Evolutionary conservation across 2,113 vertebrate genomes (phyloP), one percentile per base, ranked within the genome.

Genomic region (Nothoprocta perdicaria): DNA sequence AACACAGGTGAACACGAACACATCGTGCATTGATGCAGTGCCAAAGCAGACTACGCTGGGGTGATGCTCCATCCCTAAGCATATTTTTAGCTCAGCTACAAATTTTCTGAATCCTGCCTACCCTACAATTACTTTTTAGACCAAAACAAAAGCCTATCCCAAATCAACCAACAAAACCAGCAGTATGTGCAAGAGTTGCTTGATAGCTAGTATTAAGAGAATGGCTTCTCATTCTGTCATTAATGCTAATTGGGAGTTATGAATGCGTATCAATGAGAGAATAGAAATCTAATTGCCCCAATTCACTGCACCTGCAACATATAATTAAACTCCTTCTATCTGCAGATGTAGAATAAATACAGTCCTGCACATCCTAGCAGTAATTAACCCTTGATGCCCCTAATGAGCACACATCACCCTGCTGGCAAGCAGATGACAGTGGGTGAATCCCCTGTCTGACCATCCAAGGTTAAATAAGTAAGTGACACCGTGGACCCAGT

Each of bases 241-340:
- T 96, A 96, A 86, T 55, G 93, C 62, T 96, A 95, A 96, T 81
- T 93, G 53, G 89, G 74, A 94, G 85, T 95, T 95, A 96, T 60
- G 87, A 95, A 95, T 91, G 89, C 85, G 80, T 95, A 95, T 95
- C 92, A 93, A 91, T 95, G 92, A 89, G 76, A 96, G 92, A 95
- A 94, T 7, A 93, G 89, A 93, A 95, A 89, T 52, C 82, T 95
- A 95, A 96, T 94, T 95, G 85, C 80, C 89, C 86, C 94, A 89
- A 94, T 93, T 96, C 94, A 86, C 80, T 76, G 92, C 96, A 96
- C 96, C 95, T 96, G 96, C 95, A 96, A 94, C 62, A 86, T 79
- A 81, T 92, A 93, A 96, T 96, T 93, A 93, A 93, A 92, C 87
- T 92, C 89, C 40, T 69, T 92, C 91, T 91, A 89, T 86, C 94